Base-by-base conservation (phyloP, 2,113 vertebrate genomes). In the Tiliqua scincoides region DNA sequence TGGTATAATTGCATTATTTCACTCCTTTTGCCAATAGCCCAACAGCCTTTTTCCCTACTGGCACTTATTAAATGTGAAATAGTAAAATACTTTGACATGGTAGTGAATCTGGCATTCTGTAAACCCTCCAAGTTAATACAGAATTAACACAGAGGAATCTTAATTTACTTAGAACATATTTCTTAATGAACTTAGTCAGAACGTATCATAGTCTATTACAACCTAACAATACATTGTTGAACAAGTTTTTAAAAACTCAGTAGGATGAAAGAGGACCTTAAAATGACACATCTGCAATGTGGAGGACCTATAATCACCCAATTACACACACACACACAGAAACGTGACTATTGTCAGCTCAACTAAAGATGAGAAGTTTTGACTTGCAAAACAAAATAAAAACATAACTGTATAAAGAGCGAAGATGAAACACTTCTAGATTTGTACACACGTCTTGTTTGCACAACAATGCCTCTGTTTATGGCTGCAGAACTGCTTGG, bases 381-480 rank as follows among this genome's bases (percentile, higher is more conserved):
- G 84, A 30, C 57, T 87, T 87, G 77, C 35, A 91, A 92, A 85
- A 86, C 0, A 91, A 88, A 40, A 85, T 57, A 72, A 87, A 87
- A 86, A 77, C 10, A 3, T 27, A 79, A 23, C 2, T 62, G 10
- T 57, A 82, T 30, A 57, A 17, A 63, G n/a, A 0, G 4, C 62
- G 43, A 30, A 61, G 11, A 73, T 17, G 17, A 92, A 90, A 87
- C 54, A 21, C 67, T 87, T 84, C 65, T 35, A 84, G 0, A 0
- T 35, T 71, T 37, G 27, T 20, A 54, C 1, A 27, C 2, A 75
- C 80, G 3, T 62, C 48, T 18, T 59, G 17, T 62, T 73, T 82
- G 6, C 14, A 3, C 3, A 12, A 23, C 20, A 84, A 40, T 1
- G 27, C 6, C 0, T 0, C 21, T 32, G 23, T 32, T 0, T 1